phyloP scores from a whole-genome alignment of 2,797 vertebrate genomes.

The Jordanella pulchra region DNA sequence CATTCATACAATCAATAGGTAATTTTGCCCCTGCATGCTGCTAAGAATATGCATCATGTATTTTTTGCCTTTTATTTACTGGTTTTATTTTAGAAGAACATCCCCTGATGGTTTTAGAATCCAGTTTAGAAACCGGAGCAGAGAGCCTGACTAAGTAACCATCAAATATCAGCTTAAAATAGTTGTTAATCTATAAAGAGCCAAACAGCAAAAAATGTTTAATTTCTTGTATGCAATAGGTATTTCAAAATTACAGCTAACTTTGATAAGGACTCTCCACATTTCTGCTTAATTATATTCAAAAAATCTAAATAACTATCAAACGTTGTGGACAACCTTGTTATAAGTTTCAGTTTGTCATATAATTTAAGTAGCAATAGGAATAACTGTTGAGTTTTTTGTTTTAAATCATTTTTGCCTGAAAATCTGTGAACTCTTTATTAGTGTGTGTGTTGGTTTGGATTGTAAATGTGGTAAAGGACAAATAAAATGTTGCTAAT shows the following conservation, averaged over 20 bases:
- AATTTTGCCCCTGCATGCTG: not conserved
- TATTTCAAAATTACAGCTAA: not conserved
- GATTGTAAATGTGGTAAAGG: not conserved
- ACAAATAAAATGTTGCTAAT: not conserved
- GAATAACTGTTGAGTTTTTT: not conserved
- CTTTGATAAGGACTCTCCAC: not conserved
- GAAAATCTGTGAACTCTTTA: slow-evolving; percentile 7
- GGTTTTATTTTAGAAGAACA: not conserved
- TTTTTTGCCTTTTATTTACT: not conserved
- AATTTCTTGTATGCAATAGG: not conserved
- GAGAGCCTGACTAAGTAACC: not conserved
- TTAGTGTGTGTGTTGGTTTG: slow-evolving; percentile 22
- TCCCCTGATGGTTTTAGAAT: not conserved
- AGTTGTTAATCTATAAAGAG: not conserved
- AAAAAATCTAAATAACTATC: not conserved
- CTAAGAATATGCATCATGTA: not conserved
- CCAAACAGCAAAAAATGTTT: not conserved
- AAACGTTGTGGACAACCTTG: not conserved
- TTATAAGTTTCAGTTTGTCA: not conserved
- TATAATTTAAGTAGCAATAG: not conserved
- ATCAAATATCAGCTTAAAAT: not conserved
- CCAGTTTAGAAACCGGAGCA: not conserved
- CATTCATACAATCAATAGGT: not conserved
- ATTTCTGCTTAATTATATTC: not conserved
- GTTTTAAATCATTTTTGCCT: not conserved